Base-by-base conservation (phyloP, 2,113 vertebrate genomes). In the Lagopus muta region DNA sequence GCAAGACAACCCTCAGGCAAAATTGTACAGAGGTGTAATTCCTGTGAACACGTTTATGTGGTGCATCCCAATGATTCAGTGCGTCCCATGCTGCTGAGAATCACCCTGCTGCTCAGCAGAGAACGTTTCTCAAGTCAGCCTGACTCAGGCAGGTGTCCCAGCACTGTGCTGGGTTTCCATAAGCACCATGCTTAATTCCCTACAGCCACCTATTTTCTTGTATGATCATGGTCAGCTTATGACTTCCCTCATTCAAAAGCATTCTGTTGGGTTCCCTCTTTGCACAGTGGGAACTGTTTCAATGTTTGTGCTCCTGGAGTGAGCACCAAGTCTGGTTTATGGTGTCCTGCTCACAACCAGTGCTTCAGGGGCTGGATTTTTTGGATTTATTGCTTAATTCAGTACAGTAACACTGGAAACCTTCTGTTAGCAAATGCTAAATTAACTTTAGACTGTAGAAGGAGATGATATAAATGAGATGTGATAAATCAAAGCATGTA, bases 401-500 rank as follows among this genome's bases (percentile, higher is more conserved):
- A 67, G 64, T 80, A 32, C 92, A 86, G 78, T 72, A 88, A 93
- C 67, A 38, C 19, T 93, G 73, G 77, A 78, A 91, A 66, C 80
- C 45, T 66, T 67, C 78, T 95, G 82, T 92, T 93, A 80, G 60
- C 90, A 96, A 93, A 81, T 66, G 91, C 45, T 94, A 65, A 91
- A 93, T 91, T 91, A 94, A 69, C 80, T 92, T 43, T 82, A 64
- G 82, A 78, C 57, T 82, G 69, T 84, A 73, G 90, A 74, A 57
- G 58, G 62, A 67, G 82, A 72, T 91, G 94, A 62, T 80, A 86
- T 47, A 94, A 89, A 94, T 82, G 96, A 95, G 82, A 88, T 0
- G 18, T 88, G 95, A 91, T 95, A 91, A 95, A 97, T 88, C 88
- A 93, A 92, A 94, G 83, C 34, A 36, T 94, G 70, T 86, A 94